Conservation (phyloP, 2,797 vertebrate genomes). For the Nannoperca australis region DNA sequence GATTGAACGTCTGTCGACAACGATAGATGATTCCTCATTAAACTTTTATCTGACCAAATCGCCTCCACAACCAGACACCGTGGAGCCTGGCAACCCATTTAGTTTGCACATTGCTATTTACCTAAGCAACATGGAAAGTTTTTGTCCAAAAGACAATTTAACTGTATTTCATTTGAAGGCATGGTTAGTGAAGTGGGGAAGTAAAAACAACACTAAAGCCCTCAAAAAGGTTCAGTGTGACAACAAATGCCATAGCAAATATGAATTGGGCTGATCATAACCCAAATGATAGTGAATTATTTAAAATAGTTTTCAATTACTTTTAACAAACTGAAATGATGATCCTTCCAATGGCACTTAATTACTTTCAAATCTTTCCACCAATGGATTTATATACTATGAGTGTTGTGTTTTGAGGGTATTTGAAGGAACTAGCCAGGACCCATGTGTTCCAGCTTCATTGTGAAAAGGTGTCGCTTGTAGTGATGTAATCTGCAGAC, state of each 20-base stretch:
- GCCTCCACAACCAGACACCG: constrained; percentile 18
- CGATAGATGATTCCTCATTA: constrained; percentile 47
- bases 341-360: neutral
- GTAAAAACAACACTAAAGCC: neutral
- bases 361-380: neutral
- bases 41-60: constrained; percentile 45
- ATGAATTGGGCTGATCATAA: neutral
- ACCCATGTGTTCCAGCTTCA: neutral
- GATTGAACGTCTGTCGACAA: neutral
- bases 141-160: constrained; percentile 15
- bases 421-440: neutral
- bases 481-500: too few species aligned
- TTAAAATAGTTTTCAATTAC: neutral
- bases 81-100: constrained; percentile 10
- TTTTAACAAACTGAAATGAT: neutral
- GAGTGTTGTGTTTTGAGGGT: neutral
- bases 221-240: neutral
- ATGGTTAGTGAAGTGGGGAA: neutral
- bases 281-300: neutral
- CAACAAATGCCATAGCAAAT: neutral
- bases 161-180: neutral
- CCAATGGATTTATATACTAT: neutral
- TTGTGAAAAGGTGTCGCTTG: neutral
- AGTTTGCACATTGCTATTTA: constrained; percentile 42
- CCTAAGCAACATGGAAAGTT: constrained; percentile 34